A percentile compares a stretch with the other conserved stretches of the same genome.
phyloP scores from a whole-genome alignment of 2,888 invertebrate genomes.

The Taenaris catops region DNA sequence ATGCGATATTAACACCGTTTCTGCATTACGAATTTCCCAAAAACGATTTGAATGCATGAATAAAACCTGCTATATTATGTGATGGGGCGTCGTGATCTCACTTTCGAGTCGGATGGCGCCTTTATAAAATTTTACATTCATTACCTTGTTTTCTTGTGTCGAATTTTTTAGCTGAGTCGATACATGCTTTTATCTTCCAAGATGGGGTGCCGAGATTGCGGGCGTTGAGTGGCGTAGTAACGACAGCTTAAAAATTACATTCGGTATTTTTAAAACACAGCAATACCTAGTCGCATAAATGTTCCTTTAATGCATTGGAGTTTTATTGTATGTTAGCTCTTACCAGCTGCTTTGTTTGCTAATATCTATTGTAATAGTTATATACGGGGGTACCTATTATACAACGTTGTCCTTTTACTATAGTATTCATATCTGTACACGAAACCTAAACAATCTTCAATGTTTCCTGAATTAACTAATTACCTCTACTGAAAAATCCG shows the following conservation, averaged over 20 bases:
- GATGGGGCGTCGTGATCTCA: conserved; percentile 49
- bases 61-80: conserved; percentile 62
- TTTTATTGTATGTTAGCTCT: too few species aligned
- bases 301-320: conserved; percentile 4
- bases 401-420: too few species aligned
- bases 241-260: conserved; percentile 47
- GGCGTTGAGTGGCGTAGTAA: conserved; percentile 41
- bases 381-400: too few species aligned
- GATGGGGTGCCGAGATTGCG: conserved; percentile 67
- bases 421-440: too few species aligned
- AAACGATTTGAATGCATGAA: conserved; percentile 49
- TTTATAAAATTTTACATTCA: conserved; percentile 59
- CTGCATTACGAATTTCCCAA: conserved; percentile 56
- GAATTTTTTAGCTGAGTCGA: conserved; percentile 53
- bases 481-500: too few species aligned
- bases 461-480: too few species aligned
- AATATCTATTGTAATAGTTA: too few species aligned
- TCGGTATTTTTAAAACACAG: conserved; percentile 29
- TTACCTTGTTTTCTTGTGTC: conserved; percentile 49
- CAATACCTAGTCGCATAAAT: conserved; percentile 28
- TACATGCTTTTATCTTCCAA: conserved; percentile 49
- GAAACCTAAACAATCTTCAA: too few species aligned
- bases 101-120: conserved; percentile 43
- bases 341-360: too few species aligned
- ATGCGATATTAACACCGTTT: conserved; percentile 65